These are phyloP conservation scores for Geotrypetes seraphini DNA, from an alignment of 2,797 vertebrate species.

Conservation along the genomic window DNA sequence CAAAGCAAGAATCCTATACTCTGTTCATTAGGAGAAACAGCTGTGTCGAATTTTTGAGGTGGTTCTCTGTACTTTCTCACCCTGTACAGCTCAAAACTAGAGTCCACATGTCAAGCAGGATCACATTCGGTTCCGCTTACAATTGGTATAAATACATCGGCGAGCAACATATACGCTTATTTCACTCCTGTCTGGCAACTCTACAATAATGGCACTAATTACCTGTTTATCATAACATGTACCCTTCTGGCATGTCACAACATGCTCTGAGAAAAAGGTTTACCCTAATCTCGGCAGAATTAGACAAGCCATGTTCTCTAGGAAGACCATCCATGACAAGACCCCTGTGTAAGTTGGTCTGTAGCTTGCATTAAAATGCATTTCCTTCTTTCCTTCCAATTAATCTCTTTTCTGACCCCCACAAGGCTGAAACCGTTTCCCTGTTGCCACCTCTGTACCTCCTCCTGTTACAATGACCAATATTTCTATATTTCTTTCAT, in stretches of 20 bases:
- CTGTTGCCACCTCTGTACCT: too few species aligned
- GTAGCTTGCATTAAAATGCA: too few species aligned
- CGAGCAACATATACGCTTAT: neutral
- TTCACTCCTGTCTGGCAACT: neutral
- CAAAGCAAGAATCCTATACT: too few species aligned
- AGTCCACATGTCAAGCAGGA: neutral
- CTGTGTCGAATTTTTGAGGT: too few species aligned
- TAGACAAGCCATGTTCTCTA: too few species aligned
- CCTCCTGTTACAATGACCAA: too few species aligned
- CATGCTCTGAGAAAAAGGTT: neutral
- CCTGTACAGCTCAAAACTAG: neutral
- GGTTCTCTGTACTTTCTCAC: too few species aligned
- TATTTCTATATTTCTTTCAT: too few species aligned
- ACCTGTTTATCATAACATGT: conserved; percentile 19
- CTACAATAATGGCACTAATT: conserved; percentile 17
- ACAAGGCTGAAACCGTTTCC: too few species aligned
- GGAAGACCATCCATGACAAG: neutral
- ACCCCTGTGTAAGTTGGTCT: neutral
- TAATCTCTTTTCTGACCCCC: too few species aligned
- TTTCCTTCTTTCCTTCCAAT: too few species aligned
- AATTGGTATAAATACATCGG: neutral
- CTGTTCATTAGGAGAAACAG: too few species aligned
- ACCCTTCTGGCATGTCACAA: conserved; percentile 15
- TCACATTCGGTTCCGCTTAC: neutral
- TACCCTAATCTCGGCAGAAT: neutral